Evolutionary conservation across 2,888 invertebrate genomes (phyloP), one percentile per base, ranked within the genome.

Genomic region (Cosmia trapezina): DNA sequence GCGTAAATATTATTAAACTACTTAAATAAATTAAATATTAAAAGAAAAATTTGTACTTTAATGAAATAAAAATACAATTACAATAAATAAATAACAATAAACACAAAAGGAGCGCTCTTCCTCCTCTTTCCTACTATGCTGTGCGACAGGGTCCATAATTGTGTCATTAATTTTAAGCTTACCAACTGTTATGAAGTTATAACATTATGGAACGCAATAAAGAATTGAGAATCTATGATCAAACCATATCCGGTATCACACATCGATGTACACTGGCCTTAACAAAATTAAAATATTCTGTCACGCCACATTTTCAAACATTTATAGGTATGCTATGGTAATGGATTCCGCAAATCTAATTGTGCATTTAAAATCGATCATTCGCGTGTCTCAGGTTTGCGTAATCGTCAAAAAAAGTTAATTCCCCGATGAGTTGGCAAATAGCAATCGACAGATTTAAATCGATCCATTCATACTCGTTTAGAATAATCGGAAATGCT

Each of bases 321-420:
- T 78, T 80, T 73, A 19, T 45, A 28, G 70, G 64, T 33, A 33
- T 37, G 37, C 8, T 80, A 74, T 76, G 70, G 62, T 83, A 86
- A 86, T 87, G 64, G 78, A 81, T 84, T 79, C 75, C 72, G 75
- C 77, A 83, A 87, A 89, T 86, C 82, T 81, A 86, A 83, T 85
- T 81, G 75, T 81, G 78, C 77, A 76, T 87, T 83, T 81, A 76
- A 84, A 88, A 90, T 87, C 85, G 89, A 83, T 83, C 80, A 83
- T 71, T 89, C 78, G 89, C 90, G 89, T 90, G 89, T 82, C 76
- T 80, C n/a, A 5, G 57, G 66, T 85, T 86, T 88, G 81, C 88
- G 88, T 89, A 88, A 89, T 84, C 70, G 68, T 67, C 54, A 19
- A 75, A 71, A 73, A 71, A 87, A 73, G 22, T 73, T 66, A 59